phyloP scores from a whole-genome alignment of 2,797 vertebrate genomes.

The Crax fasciolata region DNA sequence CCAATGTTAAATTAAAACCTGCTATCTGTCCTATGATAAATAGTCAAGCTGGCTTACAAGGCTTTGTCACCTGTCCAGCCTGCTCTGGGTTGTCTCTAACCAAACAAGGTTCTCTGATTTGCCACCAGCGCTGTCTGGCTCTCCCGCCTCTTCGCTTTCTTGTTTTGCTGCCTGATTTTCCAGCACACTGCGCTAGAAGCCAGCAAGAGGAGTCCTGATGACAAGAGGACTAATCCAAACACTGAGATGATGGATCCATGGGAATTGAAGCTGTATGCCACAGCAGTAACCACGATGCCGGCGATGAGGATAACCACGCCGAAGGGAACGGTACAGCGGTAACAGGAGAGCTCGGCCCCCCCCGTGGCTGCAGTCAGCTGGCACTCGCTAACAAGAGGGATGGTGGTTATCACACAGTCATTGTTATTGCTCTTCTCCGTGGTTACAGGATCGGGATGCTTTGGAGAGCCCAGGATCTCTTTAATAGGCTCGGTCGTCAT shows the following conservation, averaged over 20 bases:
- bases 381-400: slow-evolving; percentile 87
- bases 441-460: slow-evolving; percentile 74
- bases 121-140: slow-evolving; percentile 90
- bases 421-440: slow-evolving; percentile 85
- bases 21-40: slow-evolving; percentile 54
- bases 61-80: not conserved
- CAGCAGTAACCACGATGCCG: slow-evolving; percentile 88
- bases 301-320: slow-evolving; percentile 91
- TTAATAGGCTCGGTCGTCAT: slow-evolving; percentile 91
- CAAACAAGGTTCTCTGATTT: slow-evolving; percentile 89
- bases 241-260: slow-evolving; percentile 93
- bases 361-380: slow-evolving; percentile 91
- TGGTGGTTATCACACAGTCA: slow-evolving; percentile 78
- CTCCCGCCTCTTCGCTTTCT: slow-evolving; percentile 88
- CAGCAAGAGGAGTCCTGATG: slow-evolving; percentile 87
- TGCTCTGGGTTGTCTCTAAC: slow-evolving; percentile 71
- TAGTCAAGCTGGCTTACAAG: slow-evolving; percentile 30
- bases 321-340: slow-evolving; percentile 91
- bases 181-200: slow-evolving; percentile 89
- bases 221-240: slow-evolving; percentile 90
- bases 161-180: slow-evolving; percentile 87
- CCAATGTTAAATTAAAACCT: slow-evolving; percentile 61
- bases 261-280: slow-evolving; percentile 93
- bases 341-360: slow-evolving; percentile 92
- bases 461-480: slow-evolving; percentile 85